Conservation (phyloP, 1,140 invertebrate species). For the Lordiphosa mommai region DNA sequence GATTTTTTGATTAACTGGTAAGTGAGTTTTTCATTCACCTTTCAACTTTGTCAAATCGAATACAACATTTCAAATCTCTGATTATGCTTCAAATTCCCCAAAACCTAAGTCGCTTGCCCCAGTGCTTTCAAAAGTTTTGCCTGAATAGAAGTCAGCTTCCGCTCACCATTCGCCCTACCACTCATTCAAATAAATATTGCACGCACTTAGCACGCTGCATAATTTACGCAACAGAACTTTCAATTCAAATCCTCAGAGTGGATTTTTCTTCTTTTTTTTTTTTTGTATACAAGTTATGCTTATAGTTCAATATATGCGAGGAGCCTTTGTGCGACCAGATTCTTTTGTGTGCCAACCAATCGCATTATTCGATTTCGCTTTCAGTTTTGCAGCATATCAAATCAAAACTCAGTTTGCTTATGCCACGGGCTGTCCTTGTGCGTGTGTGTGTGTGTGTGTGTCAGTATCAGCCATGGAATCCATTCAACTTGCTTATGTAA, state of each 20-base stretch:
- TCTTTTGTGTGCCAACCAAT: slow-evolving; percentile 21
- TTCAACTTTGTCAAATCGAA: no score
- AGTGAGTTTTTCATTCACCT: no score
- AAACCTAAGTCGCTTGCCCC: no score
- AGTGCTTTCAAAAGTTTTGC: no score
- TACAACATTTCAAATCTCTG: no score
- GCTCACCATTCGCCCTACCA: not conserved
- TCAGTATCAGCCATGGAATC: slow-evolving; percentile 28
- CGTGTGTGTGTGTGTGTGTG: slow-evolving; percentile 1
- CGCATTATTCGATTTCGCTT: slow-evolving; percentile 56
- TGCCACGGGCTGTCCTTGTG: slow-evolving; percentile 14
- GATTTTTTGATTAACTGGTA: no score
- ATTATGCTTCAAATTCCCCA: no score
- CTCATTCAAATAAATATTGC: slow-evolving; percentile 36
- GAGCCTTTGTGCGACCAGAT: slow-evolving; percentile 32
- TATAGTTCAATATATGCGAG: slow-evolving; percentile 36
- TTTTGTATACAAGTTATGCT: slow-evolving; percentile 27
- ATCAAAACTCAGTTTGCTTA: slow-evolving; percentile 47
- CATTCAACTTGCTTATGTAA: slow-evolving; percentile 50
- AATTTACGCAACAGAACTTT: slow-evolving; percentile 54
- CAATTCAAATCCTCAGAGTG: slow-evolving; percentile 4
- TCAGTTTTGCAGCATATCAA: slow-evolving; percentile 43
- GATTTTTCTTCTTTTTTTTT: not conserved
- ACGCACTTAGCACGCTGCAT: slow-evolving; percentile 32
- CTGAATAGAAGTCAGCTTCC: not conserved